Base-by-base conservation (phyloP, 2,113 vertebrate species). In the Trachemys scripta region DNA sequence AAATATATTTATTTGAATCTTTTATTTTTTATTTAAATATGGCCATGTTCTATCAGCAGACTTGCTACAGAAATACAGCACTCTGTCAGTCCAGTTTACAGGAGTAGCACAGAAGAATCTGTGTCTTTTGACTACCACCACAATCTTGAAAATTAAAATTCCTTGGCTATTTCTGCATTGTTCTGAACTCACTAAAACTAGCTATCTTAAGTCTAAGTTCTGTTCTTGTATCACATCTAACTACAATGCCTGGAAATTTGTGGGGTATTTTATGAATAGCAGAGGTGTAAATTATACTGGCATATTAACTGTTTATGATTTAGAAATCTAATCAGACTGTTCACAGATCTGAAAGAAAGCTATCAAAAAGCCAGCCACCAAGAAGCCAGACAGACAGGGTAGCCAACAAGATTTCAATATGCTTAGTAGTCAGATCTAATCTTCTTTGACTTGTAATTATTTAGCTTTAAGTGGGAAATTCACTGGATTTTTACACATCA, bases 281-380 rank as follows among this genome's bases (percentile, higher is more conserved):
- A 82, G 31, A 95, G 91, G 8, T 75, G 47, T 29, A 78, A 95
- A 84, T 9, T n/a, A 3, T 31, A 80, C 82, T 94, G 88, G 27
- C 53, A 0, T 79, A 80, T 89, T 81, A 92, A 90, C 42, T 85
- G 17, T 49, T 89, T 78, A 76, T 53, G 89, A 78, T 56, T 29
- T 82, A 5, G 4, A 86, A 97, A 93, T 82, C 69, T 78, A 90
- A 12, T 89, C 9, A 84, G 16, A 90, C 4, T 2, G 2, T 82
- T 89, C 53, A 93, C n/a, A 94, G 22, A 90, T 1, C 56, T 49
- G 76, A 94, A 96, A 94, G 10, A 49, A 81, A 95, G 24, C 62
- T 6, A 3, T 78, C 25, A 80, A 35, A 29, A 24, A 84, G 42
- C 86, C 87, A 86, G 5, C 57, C 11, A 62, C 27, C 57, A 62